Evolutionary conservation across 2,113 vertebrate genomes (phyloP), one percentile per base, ranked within the genome.

Genomic region (Falcunculus frontatus): DNA sequence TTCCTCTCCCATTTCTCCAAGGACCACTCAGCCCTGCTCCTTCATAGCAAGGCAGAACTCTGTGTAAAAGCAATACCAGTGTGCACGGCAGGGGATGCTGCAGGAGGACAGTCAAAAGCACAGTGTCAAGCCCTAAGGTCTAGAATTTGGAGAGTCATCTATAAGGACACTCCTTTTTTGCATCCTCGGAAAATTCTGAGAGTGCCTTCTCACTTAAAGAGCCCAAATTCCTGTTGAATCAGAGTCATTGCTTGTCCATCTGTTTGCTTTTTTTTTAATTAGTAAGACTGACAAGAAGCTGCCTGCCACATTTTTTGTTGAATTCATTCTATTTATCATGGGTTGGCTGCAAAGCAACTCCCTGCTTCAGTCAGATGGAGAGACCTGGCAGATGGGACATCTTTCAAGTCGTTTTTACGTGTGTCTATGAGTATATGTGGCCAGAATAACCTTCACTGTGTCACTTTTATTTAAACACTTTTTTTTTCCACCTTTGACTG

Each of bases 181-280:
- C 23, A 63, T 60, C 32, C 16, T 73, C 82, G 49, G 55, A 82
- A 91, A 84, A 89, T 79, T 52, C 30, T 87, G 32, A 70, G n/a
- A 37, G 47, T 85, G 52, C 62, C 57, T 96, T 95, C 84, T 96
- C 84, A 59, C 76, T 93, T 33, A 32, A 42, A 87, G 62, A 0
- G 0, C 72, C 11, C 53, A 59, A 64, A 94, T 84, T 91, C 69
- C 50, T 91, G 59, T 92, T 92, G 89, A 94, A 68, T 94, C 94
- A 94, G 84, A 95, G 69, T 91, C 87, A 68, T 47, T 92, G 41
- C 87, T 73, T 77, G 62, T 94, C 90, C 96, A 95, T 97, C 96
- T 97, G 96, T 93, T 94, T 94, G 73, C 77, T 82, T 94, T 97
- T 93, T 91, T 93, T 95, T 89, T 92, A 96, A 96, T 95, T 93